phyloP scores from a whole-genome alignment of 2,888 invertebrate species.

The Odontocerum albicorne region DNA sequence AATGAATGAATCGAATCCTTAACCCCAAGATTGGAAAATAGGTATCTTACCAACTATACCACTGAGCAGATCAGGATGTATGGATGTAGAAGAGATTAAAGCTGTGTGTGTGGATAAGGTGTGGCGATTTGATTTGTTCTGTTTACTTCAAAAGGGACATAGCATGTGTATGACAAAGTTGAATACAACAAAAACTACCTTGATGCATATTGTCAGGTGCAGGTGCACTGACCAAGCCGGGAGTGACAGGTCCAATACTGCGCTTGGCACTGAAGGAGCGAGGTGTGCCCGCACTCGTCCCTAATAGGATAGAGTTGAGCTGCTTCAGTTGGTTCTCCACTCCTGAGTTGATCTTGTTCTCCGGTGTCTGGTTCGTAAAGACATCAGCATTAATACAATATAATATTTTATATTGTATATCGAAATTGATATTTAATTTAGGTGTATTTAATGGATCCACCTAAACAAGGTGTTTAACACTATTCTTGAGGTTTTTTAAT shows the following conservation, averaged over 20 bases:
- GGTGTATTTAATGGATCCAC: no score
- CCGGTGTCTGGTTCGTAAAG: slow-evolving; percentile 11
- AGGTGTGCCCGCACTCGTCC: slow-evolving; percentile 39
- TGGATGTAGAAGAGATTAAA: not conserved
- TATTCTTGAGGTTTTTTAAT: no score
- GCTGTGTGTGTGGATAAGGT: not conserved
- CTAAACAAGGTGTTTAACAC: no score
- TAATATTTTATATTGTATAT: no score
- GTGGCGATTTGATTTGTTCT: not conserved
- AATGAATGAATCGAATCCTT: no score
- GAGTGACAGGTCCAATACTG: not conserved
- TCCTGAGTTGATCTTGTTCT: not conserved
- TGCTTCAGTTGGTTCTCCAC: slow-evolving; percentile 51
- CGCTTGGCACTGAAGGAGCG: slow-evolving; percentile 7
- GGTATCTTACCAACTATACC: no score
- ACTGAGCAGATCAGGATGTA: no score
- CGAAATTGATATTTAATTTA: no score
- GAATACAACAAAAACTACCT: not conserved
- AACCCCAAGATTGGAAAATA: no score
- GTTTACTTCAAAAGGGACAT: not conserved
- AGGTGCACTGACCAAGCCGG: not conserved
- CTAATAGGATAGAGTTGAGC: slow-evolving; percentile 53
- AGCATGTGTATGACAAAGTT: no score
- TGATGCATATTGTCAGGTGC: not conserved
- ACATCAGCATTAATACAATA: no score